phyloP scores from a whole-genome alignment of 2,888 invertebrate genomes.

The Flabesymbios commensalis region DNA sequence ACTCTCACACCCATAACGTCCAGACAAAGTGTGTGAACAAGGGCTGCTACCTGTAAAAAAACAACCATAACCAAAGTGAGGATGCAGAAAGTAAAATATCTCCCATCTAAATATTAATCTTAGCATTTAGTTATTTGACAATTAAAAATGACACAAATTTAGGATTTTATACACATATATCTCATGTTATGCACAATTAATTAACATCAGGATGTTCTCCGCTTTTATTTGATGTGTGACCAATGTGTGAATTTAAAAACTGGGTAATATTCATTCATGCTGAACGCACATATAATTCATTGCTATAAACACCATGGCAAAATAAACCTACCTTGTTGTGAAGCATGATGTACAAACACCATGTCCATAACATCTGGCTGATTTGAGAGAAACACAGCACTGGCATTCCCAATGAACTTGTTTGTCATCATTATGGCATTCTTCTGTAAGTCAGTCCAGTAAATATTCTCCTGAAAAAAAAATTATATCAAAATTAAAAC shows the following conservation, averaged over 20 bases:
- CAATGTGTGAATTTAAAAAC: no score
- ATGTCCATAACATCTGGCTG: conserved; percentile 80
- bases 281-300: conserved; percentile 13
- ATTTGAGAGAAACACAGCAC: conserved; percentile 69
- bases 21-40: no score
- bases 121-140: no score
- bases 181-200: no score
- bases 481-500: not conserved
- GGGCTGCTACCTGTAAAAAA: no score
- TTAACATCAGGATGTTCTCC: no score
- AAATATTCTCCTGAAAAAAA: conserved; percentile 70
- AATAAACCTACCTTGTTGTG: conserved; percentile 38
- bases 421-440: conserved; percentile 64
- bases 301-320: not conserved
- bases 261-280: conserved; percentile 9
- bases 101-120: no score
- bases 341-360: conserved; percentile 64
- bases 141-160: no score
- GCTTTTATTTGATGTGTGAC: no score
- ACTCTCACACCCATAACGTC: conserved; percentile 69
- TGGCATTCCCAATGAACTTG: conserved; percentile 74
- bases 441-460: conserved; percentile 84
- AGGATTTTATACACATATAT: no score
- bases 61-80: no score
- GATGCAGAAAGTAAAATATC: no score